These are phyloP conservation scores for Calameuta idolon DNA, from an alignment of 2,888 invertebrate genomes.

Conservation along the genomic window DNA sequence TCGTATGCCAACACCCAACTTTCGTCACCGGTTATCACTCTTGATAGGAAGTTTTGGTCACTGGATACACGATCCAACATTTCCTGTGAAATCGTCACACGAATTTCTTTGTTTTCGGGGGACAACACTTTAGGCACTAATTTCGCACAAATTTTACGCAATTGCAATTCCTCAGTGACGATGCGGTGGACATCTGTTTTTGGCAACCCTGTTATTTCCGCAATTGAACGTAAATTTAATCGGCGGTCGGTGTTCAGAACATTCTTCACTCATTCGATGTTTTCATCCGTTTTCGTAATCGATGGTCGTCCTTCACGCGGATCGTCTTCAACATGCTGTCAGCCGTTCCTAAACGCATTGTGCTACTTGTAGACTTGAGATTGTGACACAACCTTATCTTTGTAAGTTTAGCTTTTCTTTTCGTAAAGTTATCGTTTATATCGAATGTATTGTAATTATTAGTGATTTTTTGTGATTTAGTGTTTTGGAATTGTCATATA, in stretches of 20 bases:
- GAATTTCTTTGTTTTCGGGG: conserved; percentile 27
- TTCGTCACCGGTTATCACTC: conserved; percentile 38
- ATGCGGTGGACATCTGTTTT: conserved; percentile 13
- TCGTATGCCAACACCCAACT: too few species aligned
- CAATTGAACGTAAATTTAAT: conserved; percentile 7
- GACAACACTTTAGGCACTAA: conserved; percentile 27
- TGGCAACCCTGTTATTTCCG: conserved; percentile 5
- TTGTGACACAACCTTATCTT: conserved; percentile 25
- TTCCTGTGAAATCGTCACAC: conserved; percentile 23
- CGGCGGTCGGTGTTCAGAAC: conserved; percentile 10
- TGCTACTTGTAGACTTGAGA: conserved; percentile 26
- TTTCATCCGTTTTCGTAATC: not conserved
- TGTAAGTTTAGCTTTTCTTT: too few species aligned
- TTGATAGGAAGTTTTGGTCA: conserved; percentile 28
- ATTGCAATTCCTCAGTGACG: conserved; percentile 11
- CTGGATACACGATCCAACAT: conserved; percentile 21
- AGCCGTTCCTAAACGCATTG: conserved; percentile 19
- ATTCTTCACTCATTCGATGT: not conserved
- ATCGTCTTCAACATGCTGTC: not conserved
- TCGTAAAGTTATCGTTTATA: too few species aligned
- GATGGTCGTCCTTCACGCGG: not conserved
- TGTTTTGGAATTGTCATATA: too few species aligned
- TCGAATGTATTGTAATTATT: too few species aligned
- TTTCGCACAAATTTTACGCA: conserved; percentile 8
- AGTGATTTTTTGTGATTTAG: too few species aligned